Evolutionary conservation across 2,113 vertebrate genomes (phyloP).

Genomic region (Meleagris gallopavo): DNA sequence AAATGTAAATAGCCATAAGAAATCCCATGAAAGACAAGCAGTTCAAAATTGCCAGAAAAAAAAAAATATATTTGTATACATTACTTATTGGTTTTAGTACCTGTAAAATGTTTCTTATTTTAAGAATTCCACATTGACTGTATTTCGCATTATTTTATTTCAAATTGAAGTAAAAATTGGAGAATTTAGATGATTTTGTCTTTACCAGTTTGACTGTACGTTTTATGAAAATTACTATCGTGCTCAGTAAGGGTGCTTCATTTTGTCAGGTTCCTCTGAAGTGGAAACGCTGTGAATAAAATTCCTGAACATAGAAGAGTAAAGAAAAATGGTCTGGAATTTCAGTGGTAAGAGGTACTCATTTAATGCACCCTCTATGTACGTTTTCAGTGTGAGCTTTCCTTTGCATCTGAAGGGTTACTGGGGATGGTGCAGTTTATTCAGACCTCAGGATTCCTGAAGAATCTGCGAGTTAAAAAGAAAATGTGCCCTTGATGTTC

Average conservation of each 20-base stretch:
- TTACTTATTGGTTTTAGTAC: constrained; percentile 76
- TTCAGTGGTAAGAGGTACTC: constrained; percentile 38
- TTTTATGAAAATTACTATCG: constrained; percentile 73
- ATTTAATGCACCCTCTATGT: constrained; percentile 19
- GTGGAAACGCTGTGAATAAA: constrained; percentile 58
- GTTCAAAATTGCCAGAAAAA: constrained; percentile 77
- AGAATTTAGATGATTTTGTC: constrained; percentile 72
- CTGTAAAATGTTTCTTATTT: constrained; percentile 69
- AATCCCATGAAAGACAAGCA: constrained; percentile 85
- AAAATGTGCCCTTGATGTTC: constrained; percentile 41
- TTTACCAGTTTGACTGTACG: constrained; percentile 71
- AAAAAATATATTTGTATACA: constrained; percentile 71
- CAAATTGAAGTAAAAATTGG: constrained; percentile 74
- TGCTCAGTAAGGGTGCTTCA: constrained; percentile 42
- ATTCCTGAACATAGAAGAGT: constrained; percentile 27
- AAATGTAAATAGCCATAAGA: constrained; percentile 89
- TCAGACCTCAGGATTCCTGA: constrained; percentile 61
- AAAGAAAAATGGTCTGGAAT: constrained; percentile 61
- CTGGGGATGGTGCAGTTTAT: constrained; percentile 29
- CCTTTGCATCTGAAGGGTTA: constrained; percentile 40
- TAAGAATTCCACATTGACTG: constrained; percentile 58
- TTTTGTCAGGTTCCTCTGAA: constrained; percentile 69
- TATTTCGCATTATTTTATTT: constrained; percentile 76
- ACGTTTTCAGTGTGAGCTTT: constrained; percentile 8
- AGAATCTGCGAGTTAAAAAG: constrained; percentile 56